These are phyloP conservation scores for Corynorhinus townsendii DNA, from an alignment of 2,113 vertebrate species.

Conservation along the genomic window DNA sequence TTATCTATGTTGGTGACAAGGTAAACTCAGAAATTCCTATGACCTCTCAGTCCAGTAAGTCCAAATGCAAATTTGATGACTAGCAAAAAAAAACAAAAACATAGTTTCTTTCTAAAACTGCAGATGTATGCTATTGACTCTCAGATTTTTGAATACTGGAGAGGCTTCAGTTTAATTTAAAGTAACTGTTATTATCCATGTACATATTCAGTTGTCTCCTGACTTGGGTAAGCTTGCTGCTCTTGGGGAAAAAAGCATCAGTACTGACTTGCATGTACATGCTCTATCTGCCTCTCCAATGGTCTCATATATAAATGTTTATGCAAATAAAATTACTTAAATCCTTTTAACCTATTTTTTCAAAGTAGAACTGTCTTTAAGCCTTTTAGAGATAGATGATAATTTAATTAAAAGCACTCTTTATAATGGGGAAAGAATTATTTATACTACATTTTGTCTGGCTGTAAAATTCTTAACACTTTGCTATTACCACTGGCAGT, in stretches of 20 bases:
- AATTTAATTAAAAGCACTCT: not conserved
- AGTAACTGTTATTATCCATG: not conserved
- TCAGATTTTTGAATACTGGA: not conserved
- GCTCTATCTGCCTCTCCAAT: not conserved
- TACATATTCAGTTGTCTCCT: not conserved
- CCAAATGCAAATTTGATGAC: not conserved
- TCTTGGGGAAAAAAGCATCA: not conserved
- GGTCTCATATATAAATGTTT: not conserved
- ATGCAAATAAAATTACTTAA: conserved; percentile 12
- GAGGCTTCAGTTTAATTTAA: not conserved
- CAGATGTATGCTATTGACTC: not conserved
- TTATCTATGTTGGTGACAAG: not conserved
- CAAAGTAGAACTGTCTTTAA: conserved; percentile 6
- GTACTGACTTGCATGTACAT: not conserved
- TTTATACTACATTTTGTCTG: not conserved
- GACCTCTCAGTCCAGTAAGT: not conserved
- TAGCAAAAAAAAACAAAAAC: not conserved
- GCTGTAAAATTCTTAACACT: not conserved
- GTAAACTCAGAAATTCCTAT: not conserved
- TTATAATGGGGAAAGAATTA: not conserved
- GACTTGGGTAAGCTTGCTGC: not conserved
- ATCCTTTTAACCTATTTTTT: not conserved
- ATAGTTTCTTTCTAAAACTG: not conserved
- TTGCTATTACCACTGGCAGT: not conserved
- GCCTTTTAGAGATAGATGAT: not conserved